These are phyloP conservation scores for Spodoptera litura DNA, from an alignment of 1,140 invertebrate genomes.

Conservation along the genomic window DNA sequence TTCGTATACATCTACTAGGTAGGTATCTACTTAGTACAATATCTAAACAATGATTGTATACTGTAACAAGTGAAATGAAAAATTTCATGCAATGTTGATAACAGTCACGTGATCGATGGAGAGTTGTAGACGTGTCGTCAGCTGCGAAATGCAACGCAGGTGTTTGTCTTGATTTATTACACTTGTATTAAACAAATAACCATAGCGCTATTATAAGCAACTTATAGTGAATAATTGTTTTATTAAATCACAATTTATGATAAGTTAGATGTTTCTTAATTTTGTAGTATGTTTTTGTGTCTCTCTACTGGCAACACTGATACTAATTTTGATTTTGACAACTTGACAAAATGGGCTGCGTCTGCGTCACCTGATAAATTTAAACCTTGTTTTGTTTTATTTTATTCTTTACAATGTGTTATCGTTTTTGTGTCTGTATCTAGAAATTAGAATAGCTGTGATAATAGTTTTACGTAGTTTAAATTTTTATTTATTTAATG, in stretches of 20 bases:
- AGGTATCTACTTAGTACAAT: no score
- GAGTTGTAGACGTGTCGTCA: conserved; percentile 6
- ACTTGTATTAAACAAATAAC: no score
- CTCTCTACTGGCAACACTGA: background rate
- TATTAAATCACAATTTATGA: background rate
- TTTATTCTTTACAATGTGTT: conserved; percentile 15
- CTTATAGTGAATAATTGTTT: no score
- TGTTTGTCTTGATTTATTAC: background rate
- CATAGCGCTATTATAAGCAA: no score
- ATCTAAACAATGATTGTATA: background rate
- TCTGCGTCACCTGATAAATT: conserved; percentile 36
- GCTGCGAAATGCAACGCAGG: background rate
- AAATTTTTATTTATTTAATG: background rate
- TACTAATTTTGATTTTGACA: background rate
- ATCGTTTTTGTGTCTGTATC: background rate
- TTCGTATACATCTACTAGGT: no score
- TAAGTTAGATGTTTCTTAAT: no score
- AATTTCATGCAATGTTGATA: background rate
- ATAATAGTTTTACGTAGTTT: conserved; percentile 20
- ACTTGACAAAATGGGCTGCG: conserved; percentile 7
- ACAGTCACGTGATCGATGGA: conserved; percentile 33
- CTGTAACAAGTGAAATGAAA: background rate
- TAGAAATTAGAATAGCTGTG: conserved; percentile 32
- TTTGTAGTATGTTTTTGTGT: background rate
- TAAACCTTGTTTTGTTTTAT: conserved; percentile 26